phyloP scores from a whole-genome alignment of 2,888 invertebrate species.

The Drosophila monieri region DNA sequence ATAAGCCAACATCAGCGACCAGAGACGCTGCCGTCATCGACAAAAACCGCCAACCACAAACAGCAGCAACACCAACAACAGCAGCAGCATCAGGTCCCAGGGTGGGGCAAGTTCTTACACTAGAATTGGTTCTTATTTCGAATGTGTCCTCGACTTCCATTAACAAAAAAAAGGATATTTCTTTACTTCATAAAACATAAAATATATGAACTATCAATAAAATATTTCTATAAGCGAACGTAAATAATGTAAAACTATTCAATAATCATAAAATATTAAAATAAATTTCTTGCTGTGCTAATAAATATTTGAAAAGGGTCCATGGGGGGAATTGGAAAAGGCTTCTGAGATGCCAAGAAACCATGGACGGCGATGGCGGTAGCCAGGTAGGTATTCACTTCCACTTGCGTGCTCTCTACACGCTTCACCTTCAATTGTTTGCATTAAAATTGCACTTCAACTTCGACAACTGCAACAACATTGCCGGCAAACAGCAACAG shows the following conservation, averaged over 20 bases:
- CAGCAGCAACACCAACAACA: conserved; percentile 10
- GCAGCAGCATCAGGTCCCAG: conserved; percentile 4
- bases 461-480: conserved; percentile 70
- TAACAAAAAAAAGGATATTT: neutral
- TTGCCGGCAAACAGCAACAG: conserved; percentile 24
- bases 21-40: conserved; percentile 49
- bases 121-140: neutral
- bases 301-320: conserved; percentile 23
- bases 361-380: neutral
- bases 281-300: conserved; percentile 6
- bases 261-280: neutral
- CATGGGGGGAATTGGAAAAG: neutral
- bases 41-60: conserved; percentile 50
- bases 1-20: conserved; percentile 70
- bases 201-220: neutral
- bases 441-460: conserved; percentile 77
- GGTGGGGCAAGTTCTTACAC: conserved; percentile 31
- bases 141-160: neutral
- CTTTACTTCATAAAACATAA: neutral
- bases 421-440: conserved; percentile 76
- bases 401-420: conserved; percentile 63
- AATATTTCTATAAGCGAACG: neutral
- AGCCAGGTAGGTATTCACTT: conserved; percentile 41
- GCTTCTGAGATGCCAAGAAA: conserved; percentile 5
- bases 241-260: neutral